Evolutionary conservation across 2,888 invertebrate genomes (phyloP), one percentile per base, ranked within the genome.

Genomic region (Drosophila anomalipes): DNA sequence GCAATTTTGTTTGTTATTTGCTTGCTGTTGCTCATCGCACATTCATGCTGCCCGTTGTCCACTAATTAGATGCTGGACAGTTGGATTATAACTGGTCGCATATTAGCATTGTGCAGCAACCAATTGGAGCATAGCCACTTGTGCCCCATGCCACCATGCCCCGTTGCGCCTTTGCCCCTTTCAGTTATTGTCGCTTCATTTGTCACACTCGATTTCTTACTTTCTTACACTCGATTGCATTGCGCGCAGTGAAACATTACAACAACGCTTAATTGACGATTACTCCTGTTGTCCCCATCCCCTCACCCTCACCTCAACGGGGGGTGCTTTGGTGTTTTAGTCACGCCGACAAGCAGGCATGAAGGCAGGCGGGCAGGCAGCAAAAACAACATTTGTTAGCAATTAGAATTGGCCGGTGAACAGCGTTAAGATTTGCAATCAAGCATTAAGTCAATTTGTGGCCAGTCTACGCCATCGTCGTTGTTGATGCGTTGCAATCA

Each of bases 381-480:
- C 32, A 56, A 61, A 81, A 61, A 70, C 52, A 73, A 74, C 71
- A 89, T 89, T 86, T 90, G 90, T 86, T 79, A 74, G 86, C 83
- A 83, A 90, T 86, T 89, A 89, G 79, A 89, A 88, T 77, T 79
- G 72, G 69, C 80, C 86, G 83, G 74, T 82, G 73, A 82, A 80
- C 39, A 57, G 57, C 71, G 81, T 74, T 72, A 89, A 90, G 90
- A 90, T 83, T 88, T 83, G 75, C 90, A 86, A 86, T 86, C 89
- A 90, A 90, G 85, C 85, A 90, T 86, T 86, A 88, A 86, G 90
- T 64, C 77, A 88, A 82, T 90, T 85, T 85, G 86, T 85, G 80
- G 70, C 74, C 73, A 70, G 41, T 44, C 35, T 37, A 49, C 47
- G 73, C 58, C 33, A 68, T 58, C 33, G 52, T 57, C 70, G 60